These are phyloP conservation scores for Bubo blakistoni DNA, from an alignment of 2,113 vertebrate species.

Conservation along the genomic window DNA sequence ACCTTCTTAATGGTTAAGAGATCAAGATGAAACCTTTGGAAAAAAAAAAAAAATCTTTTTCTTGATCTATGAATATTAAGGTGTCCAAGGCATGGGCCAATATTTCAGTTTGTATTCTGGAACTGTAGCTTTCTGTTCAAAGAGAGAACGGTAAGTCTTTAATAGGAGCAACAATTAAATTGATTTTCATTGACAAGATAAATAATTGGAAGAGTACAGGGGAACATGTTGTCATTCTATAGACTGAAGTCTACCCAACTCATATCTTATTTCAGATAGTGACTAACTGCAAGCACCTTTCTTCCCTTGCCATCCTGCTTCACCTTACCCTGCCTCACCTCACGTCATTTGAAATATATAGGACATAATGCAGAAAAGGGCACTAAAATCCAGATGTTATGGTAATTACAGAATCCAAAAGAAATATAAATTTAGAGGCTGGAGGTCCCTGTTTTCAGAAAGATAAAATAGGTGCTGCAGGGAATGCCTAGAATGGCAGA, in stretches of 20 bases:
- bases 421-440: neutral
- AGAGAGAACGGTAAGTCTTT: neutral
- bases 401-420: neutral
- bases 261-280: neutral
- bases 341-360: neutral
- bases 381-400: neutral
- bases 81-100: neutral
- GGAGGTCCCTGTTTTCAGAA: neutral
- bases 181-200: neutral
- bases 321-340: neutral
- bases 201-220: neutral
- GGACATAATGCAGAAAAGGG: neutral
- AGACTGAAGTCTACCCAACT: neutral
- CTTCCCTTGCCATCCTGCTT: accelerated
- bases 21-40: neutral
- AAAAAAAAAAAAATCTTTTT: neutral
- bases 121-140: neutral
- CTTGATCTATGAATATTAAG: neutral
- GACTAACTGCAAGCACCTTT: neutral
- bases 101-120: neutral
- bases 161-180: neutral
- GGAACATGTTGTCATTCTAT: neutral
- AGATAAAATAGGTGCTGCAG: neutral
- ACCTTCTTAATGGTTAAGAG: neutral
- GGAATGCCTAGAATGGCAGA: neutral